Conservation (phyloP, 2,113 vertebrate genomes). For the Meles meles region DNA sequence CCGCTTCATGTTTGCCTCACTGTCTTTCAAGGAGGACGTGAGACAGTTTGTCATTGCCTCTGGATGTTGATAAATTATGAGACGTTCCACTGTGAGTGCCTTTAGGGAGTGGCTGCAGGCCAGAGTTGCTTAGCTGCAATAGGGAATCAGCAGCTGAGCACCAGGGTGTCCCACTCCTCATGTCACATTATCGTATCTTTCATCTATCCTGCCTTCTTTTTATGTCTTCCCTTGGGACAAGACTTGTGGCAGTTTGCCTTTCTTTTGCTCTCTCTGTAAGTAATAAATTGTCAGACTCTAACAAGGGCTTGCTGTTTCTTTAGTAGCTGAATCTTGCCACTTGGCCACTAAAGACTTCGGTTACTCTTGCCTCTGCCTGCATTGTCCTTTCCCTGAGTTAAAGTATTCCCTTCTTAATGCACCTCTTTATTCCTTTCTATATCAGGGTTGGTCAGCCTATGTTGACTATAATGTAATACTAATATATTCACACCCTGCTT, state of each 20-base stretch:
- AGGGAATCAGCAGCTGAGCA: not conserved
- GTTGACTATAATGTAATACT: not conserved
- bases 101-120: not conserved
- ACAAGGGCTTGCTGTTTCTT: not conserved
- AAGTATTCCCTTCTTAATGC: not conserved
- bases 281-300: not conserved
- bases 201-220: not conserved
- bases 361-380: not conserved
- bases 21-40: not conserved
- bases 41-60: not conserved
- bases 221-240: not conserved
- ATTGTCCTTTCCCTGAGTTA: not conserved
- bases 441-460: not conserved
- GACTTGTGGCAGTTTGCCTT: not conserved
- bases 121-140: rapidly evolving
- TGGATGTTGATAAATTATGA: not conserved
- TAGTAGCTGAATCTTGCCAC: not conserved
- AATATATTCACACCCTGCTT: not conserved
- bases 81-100: too few relatives aligned
- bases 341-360: not conserved
- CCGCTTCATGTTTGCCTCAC: not conserved
- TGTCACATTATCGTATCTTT: rapidly evolving
- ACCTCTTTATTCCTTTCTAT: not conserved
- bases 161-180: rapidly evolving
- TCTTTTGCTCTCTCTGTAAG: not conserved